Evolutionary conservation across 2,113 vertebrate genomes (phyloP), one percentile per base, ranked within the genome.

Genomic region (Philantomba maxwellii): DNA sequence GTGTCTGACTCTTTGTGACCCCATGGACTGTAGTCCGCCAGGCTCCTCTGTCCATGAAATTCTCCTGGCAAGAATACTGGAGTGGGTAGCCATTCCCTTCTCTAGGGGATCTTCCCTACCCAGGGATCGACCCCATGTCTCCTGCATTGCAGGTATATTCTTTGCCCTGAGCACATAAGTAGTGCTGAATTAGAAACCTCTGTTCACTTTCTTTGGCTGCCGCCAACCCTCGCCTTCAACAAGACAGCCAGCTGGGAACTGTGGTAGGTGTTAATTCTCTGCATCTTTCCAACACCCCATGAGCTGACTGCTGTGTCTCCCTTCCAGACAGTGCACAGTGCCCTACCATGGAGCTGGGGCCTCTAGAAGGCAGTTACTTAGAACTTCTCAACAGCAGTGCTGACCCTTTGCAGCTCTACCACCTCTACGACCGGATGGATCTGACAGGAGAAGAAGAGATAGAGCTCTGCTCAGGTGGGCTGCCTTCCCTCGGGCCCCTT

Each of bases 301-400:
- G 39, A 51, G n/a, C n/a, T 55, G 23, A n/a, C 90, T 12, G 28
- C 14, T 8, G 0, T 49, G 16, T 93, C 55, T 88, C 64, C 89
- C 47, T 97, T 97, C 62, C 97, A 98, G 98, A 62, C 53, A 92
- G 58, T 43, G 97, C 83, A 43, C 97, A 87, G 85, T 57, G 93
- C 60, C 33, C 91, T 62, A n/a, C 82, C 49, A 98, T 98, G 98
- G 98, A 98, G 55, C 47, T 97, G 7, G 17, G 90, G 7, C 39
- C 97, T 25, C 43, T 94, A 2, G 98, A 98, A 84, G 98, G 96
- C 1, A 21, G 98, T 23, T 99, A 94, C 94, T 97, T 99, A 97
- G 98, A 98, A 58, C 97, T 99, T 53, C 98, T 99, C 87, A 97
- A 98, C 92, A 98, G 98, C 19, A 97, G 97, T 12, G 28, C 93